Percentiles rank a stretch among this genome's conserved stretches.
Evolutionary conservation across 2,888 invertebrate genomes (phyloP).

Genomic region (Julus scanicus): DNA sequence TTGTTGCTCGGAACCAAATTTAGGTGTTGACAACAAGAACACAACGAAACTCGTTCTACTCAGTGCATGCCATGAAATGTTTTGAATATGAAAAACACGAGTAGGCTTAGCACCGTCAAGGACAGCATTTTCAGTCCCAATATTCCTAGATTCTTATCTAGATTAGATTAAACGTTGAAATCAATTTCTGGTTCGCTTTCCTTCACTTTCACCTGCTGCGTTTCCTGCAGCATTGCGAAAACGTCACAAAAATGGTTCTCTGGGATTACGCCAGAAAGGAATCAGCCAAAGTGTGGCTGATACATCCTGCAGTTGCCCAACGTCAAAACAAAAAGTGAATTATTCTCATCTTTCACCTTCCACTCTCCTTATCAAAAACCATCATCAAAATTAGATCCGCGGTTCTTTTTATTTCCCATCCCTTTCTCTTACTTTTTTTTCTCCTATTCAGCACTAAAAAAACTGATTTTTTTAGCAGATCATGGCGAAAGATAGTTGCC

Average conservation of each 20-base stretch:
- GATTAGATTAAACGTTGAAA: constrained; percentile 41
- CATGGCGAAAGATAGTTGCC: neutral
- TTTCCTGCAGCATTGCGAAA: constrained; percentile 34
- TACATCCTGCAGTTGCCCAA: neutral
- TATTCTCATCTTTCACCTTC: constrained; percentile 39
- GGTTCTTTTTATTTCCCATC: neutral
- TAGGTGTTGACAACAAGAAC: too few relatives aligned
- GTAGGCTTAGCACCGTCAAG: constrained; percentile 19
- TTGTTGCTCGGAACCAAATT: too few relatives aligned
- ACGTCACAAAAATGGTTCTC: neutral
- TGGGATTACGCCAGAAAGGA: neutral
- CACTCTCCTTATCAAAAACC: constrained; percentile 40
- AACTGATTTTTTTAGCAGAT: neutral
- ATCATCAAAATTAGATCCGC: constrained; percentile 35
- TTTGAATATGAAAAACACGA: neutral
- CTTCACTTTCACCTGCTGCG: constrained; percentile 43
- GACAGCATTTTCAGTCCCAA: neutral
- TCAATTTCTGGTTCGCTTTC: constrained; percentile 40
- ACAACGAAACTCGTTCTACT: too few relatives aligned
- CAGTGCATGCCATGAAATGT: neutral
- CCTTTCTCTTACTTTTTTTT: neutral
- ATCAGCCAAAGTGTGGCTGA: neutral
- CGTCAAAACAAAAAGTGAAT: constrained; percentile 43
- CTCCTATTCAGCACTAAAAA: neutral
- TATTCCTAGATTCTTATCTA: constrained; percentile 30